phyloP scores from a whole-genome alignment of 2,113 vertebrate genomes.

The Microtus montanus region DNA sequence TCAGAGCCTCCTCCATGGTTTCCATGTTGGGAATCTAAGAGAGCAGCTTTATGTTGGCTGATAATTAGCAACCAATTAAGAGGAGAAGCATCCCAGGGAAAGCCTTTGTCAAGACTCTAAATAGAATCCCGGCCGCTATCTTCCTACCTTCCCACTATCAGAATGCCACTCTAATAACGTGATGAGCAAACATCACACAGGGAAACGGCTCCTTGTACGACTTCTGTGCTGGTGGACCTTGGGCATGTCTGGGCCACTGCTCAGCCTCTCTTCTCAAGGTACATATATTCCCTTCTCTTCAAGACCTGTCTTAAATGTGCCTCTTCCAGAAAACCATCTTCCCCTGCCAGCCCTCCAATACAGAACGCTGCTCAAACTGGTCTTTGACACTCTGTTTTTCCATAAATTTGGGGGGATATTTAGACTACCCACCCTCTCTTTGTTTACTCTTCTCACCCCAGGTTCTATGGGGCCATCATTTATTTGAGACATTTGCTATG shows the following conservation, averaged over 20 bases:
- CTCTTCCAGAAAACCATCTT: neutral
- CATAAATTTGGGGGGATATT: neutral
- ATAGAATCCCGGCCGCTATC: too few species aligned
- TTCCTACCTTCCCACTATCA: neutral
- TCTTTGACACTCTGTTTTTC: neutral
- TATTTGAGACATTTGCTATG: neutral
- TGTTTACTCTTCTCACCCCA: neutral
- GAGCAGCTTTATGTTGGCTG: neutral
- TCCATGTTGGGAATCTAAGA: neutral
- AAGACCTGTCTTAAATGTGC: neutral
- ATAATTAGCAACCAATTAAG: slow-evolving; percentile 23
- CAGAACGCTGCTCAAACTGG: neutral
- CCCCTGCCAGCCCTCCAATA: neutral
- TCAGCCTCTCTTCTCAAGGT: neutral
- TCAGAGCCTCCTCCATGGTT: neutral
- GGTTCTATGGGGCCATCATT: neutral
- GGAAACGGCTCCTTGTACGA: neutral
- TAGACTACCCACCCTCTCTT: neutral
- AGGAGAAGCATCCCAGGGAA: neutral
- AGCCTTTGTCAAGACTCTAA: neutral
- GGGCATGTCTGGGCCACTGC: neutral
- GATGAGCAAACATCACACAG: neutral
- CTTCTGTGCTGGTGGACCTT: neutral
- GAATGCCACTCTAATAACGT: neutral
- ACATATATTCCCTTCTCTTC: neutral